Conservation (phyloP, 2,888 invertebrate genomes). For the Coenonympha glycerion region DNA sequence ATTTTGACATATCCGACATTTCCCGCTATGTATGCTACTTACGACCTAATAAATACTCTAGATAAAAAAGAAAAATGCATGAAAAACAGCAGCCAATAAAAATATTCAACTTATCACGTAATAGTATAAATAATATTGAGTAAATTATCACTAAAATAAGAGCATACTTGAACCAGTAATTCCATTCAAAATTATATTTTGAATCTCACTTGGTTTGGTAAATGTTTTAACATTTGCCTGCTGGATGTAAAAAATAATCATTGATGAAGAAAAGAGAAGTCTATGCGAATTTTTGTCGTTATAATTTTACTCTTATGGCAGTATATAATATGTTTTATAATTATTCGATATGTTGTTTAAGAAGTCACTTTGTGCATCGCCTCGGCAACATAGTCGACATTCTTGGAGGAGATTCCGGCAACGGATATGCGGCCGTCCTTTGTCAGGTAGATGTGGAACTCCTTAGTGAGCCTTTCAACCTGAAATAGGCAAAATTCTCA, state of each 20-base stretch:
- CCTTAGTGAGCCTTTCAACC: conserved; percentile 90
- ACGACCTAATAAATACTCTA: neutral
- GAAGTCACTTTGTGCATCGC: conserved; percentile 95
- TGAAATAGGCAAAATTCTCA: conserved; percentile 53
- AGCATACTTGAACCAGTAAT: neutral
- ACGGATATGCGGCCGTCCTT: conserved; percentile 99
- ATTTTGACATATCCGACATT: neutral
- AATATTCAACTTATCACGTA: neutral
- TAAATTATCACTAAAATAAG: neutral
- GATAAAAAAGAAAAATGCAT: neutral
- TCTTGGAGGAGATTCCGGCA: conserved; percentile 95
- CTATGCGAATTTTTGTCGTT: too few relatives aligned
- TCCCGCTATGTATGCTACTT: neutral
- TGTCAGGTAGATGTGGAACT: conserved; percentile 95
- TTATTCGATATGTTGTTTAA: conserved; percentile 53
- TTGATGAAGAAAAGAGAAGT: too few relatives aligned
- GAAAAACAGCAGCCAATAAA: neutral
- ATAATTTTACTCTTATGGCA: too few relatives aligned
- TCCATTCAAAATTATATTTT: neutral
- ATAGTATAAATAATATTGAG: too few relatives aligned
- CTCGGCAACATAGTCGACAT: conserved; percentile 94
- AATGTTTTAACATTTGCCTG: neutral
- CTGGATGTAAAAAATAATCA: neutral
- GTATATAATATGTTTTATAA: too few relatives aligned
- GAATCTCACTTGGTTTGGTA: neutral